Evolutionary conservation across 2,113 vertebrate species (phyloP), one percentile per base, ranked within the genome.

Genomic region (Cettia cetti): DNA sequence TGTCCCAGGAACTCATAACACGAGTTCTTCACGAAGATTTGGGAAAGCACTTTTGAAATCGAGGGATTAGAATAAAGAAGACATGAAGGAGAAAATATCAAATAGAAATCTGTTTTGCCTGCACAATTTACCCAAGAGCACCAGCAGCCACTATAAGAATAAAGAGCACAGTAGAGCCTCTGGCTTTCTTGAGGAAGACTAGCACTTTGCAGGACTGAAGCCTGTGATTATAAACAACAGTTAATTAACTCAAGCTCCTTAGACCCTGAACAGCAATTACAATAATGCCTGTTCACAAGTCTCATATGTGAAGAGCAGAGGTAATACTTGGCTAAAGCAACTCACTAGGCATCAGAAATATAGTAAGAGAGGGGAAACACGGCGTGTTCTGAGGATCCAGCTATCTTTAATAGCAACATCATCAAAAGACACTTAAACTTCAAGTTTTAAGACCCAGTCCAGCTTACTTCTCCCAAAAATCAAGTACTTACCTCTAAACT

Each of bases 151-250:
- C 63, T 24, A 0, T 5, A 75, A 15, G 44, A 81, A 68, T 63
- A 70, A 94, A 54, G 23, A 3, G 6, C 18, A 44, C 19, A 16
- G 31, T 4, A 75, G 10, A 85, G 75, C 12, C 74, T 19, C 0
- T n/a, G n/a, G 12, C 7, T 35, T 79, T 91, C 82, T 42, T 66
- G n/a, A 65, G 65, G n/a, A 64, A 54, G 39, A 30, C 42, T 33
- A 59, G 52, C 31, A 76, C 30, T 91, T 88, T 37, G 71, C 33
- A 70, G 50, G 42, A 61, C 61, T 40, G 42, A 84, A 78, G 53
- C 40, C 11, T 54, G 42, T 81, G 75, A 95, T 93, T 88, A 93
- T 57, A 83, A 95, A 93, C 42, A 88, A 39, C 56, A 65, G 68
- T 69, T 86, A 88, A 90, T 92, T 92, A 92, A 83, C 37, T 26